Percentiles rank a stretch among this genome's conserved stretches.
Evolutionary conservation across 2,113 vertebrate genomes (phyloP).

Genomic region (Ptilorrhoa leucosticta): DNA sequence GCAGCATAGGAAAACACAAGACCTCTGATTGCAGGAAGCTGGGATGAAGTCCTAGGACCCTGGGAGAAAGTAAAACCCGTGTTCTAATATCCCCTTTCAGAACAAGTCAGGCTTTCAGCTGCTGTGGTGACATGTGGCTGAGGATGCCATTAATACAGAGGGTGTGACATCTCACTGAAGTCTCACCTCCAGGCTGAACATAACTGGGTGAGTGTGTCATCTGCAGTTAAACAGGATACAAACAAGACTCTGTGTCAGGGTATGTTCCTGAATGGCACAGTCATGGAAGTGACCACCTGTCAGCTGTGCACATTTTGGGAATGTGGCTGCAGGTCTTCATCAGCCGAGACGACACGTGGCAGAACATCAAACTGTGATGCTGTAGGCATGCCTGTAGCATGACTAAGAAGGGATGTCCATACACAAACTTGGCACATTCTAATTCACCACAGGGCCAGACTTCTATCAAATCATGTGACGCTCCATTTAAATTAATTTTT

Average conservation of each 20-base stretch:
- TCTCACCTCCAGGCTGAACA: neutral
- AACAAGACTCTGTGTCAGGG: neutral
- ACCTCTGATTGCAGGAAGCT: neutral
- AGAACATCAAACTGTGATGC: neutral
- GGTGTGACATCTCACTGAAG: neutral
- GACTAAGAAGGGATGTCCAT: neutral
- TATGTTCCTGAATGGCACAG: neutral
- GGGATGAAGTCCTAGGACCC: neutral
- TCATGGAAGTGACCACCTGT: neutral
- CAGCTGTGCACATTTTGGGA: neutral
- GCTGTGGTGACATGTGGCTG: neutral
- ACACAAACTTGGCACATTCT: neutral
- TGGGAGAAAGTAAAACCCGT: neutral
- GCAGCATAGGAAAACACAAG: neutral
- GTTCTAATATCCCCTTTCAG: neutral
- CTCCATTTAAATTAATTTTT: neutral
- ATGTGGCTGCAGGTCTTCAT: neutral
- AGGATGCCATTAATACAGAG: neutral
- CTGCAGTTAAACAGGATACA: neutral
- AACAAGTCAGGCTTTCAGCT: neutral
- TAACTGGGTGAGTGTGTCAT: neutral
- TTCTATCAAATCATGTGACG: neutral
- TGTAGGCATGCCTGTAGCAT: neutral
- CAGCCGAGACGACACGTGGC: accelerated
- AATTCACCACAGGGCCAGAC: neutral